Percentiles rank a stretch among this genome's conserved stretches.
Conservation (phyloP, 2,113 vertebrate genomes). For the Labeo rohita region DNA sequence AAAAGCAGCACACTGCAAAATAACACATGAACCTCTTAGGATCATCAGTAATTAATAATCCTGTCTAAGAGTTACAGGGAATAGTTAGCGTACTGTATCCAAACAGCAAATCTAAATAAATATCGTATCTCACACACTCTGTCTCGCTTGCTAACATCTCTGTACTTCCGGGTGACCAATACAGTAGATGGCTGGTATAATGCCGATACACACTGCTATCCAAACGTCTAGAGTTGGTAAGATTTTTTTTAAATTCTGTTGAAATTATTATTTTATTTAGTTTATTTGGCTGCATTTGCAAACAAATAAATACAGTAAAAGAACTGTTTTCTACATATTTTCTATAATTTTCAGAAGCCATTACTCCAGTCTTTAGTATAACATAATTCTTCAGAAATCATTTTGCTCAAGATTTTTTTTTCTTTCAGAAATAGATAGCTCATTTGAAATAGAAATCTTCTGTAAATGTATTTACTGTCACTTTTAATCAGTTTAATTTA, state of each 20-base stretch:
- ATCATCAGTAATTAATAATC: neutral
- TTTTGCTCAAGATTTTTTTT: too few relatives aligned
- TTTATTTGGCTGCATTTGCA: neutral
- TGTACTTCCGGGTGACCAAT: neutral
- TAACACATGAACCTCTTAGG: neutral
- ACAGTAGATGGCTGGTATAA: constrained; percentile 20
- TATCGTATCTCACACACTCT: constrained; percentile 24
- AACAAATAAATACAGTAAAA: neutral
- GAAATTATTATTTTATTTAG: neutral
- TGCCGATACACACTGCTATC: neutral
- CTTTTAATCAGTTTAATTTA: too few relatives aligned
- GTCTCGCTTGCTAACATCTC: neutral
- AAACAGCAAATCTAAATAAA: constrained; percentile 53
- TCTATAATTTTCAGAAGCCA: too few relatives aligned
- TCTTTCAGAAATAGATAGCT: too few relatives aligned
- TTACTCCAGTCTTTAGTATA: neutral
- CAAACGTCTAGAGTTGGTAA: neutral
- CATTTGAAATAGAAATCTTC: too few relatives aligned
- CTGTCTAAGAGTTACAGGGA: neutral
- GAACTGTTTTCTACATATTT: too few relatives aligned
- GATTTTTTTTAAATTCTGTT: neutral
- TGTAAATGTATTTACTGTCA: too few relatives aligned
- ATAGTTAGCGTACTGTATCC: neutral
- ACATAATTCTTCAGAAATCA: neutral
- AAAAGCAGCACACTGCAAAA: constrained; percentile 42